A percentile compares a stretch with the other conserved stretches of the same genome.
These are phyloP conservation scores for Pseudomugil tenellus DNA, from an alignment of 2,797 vertebrate genomes.

Conservation along the genomic window DNA sequence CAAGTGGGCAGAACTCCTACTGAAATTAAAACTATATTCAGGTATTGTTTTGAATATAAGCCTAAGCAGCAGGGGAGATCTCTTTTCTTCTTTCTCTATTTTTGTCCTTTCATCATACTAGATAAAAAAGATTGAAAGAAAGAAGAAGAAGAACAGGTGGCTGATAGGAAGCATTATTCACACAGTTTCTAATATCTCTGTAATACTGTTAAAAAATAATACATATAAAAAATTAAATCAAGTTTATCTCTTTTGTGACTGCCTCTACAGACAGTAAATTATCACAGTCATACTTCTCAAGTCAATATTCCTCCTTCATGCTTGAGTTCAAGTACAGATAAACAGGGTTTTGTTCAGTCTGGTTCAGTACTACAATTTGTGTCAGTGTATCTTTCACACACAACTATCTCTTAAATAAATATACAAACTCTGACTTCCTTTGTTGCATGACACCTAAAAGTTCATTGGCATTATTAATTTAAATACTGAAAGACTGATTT, in stretches of 20 bases:
- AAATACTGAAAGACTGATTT: background rate
- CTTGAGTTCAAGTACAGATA: background rate
- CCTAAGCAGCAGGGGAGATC: constrained; percentile 17
- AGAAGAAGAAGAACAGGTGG: constrained; percentile 30
- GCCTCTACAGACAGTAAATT: background rate
- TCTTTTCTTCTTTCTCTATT: background rate
- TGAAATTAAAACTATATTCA: background rate
- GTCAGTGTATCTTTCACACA: background rate
- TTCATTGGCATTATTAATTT: background rate
- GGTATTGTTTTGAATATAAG: background rate
- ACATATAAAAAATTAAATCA: background rate
- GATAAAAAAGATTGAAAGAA: constrained; percentile 15
- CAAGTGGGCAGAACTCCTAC: background rate
- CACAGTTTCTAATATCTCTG: constrained; percentile 27
- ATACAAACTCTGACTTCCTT: background rate
- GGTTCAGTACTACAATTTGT: background rate
- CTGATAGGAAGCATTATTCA: constrained; percentile 26
- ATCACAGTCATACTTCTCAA: constrained; percentile 7
- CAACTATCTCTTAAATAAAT: constrained; percentile 4
- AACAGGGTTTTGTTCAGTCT: background rate
- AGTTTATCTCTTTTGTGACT: background rate
- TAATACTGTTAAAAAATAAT: constrained; percentile 3
- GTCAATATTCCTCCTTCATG: background rate
- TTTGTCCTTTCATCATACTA: constrained; percentile 11
- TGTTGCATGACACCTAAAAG: background rate